Percentiles rank a stretch among this genome's conserved stretches.
Evolutionary conservation across 2,797 vertebrate genomes (phyloP).

Genomic region (Ateles fusciceps): DNA sequence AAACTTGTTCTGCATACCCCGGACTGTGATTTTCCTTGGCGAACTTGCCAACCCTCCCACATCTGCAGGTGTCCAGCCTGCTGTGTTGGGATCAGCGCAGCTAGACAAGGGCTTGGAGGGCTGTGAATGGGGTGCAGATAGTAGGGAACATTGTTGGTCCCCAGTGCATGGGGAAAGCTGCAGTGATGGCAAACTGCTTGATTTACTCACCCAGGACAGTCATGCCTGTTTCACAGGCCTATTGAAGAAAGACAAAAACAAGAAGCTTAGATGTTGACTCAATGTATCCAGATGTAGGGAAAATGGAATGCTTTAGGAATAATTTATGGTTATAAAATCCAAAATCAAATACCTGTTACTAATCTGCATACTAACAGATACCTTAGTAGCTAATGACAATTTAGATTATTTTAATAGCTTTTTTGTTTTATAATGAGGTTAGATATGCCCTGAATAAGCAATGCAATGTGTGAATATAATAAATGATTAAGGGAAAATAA

Average conservation of each 20-base stretch:
- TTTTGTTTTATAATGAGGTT: neutral
- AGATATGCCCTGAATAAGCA: neutral
- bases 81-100: neutral
- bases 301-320: conserved; percentile 39
- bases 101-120: neutral
- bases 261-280: conserved; percentile 52
- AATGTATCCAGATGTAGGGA: conserved; percentile 1
- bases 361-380: neutral
- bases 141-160: neutral
- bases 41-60: neutral
- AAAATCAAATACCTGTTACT: neutral
- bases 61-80: neutral
- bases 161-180: neutral
- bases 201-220: conserved; percentile 32
- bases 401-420: neutral
- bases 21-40: neutral
- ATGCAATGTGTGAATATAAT: neutral
- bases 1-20: neutral
- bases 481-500: neutral
- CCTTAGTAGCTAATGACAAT: neutral
- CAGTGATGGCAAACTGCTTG: conserved; percentile 63
- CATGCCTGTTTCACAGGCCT: conserved; percentile 55
- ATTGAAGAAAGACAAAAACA: conserved; percentile 22
- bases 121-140: conserved; percentile 1
- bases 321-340: neutral